Base-by-base conservation (phyloP, 2,797 vertebrate genomes). In the Choloepus didactylus region DNA sequence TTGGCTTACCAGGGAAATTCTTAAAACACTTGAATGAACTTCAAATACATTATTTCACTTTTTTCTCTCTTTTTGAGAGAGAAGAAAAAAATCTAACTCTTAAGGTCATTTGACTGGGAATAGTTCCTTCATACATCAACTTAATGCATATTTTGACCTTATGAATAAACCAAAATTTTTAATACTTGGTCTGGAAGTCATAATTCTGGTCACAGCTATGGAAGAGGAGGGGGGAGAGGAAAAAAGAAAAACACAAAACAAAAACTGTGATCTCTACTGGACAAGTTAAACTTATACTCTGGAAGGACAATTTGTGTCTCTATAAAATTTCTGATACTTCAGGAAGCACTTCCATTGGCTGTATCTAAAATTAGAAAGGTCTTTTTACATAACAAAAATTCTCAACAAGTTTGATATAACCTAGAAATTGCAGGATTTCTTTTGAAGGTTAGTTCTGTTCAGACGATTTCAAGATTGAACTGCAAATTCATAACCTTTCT, bases 1-100 rank as follows among this genome's bases (percentile, higher is more conserved):
- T 60, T 91, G 46, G 38, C 38, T 87, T 69, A 77, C 4, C 11
- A 12, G 35, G 9, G 15, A 2, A 69, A 93, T 87, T 88, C 51
- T 89, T 91, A 94, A 89, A 94, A 89, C 44, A 62, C 56, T 70
- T 87, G 19, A 93, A 69, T 90, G 16, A 60, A 84, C n/a, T 59
- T 93, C 41, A 67, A 54, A 25, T 38, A 87, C 23, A 27, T n/a
- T 25, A 72, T 44, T 25, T 4, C 29, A 18, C 38, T 85, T 73
- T 29, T 54, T 16, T 12, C 25, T 41, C 49, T 16, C 25, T 56
- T 73, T 21, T 25, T 54, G 54, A 83, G 10, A 66, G 27, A 76
- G 41, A 0, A 44, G 10, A 15, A 66, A 64, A 35, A 75, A 56
- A 66, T 31, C 35, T 3, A 75, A 80, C 14, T 81, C 5, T 44